These are phyloP conservation scores for Chironex yamaguchii DNA, from an alignment of 30 jellyfish, hydroid and myxozoan genomes.

Conservation along the genomic window DNA sequence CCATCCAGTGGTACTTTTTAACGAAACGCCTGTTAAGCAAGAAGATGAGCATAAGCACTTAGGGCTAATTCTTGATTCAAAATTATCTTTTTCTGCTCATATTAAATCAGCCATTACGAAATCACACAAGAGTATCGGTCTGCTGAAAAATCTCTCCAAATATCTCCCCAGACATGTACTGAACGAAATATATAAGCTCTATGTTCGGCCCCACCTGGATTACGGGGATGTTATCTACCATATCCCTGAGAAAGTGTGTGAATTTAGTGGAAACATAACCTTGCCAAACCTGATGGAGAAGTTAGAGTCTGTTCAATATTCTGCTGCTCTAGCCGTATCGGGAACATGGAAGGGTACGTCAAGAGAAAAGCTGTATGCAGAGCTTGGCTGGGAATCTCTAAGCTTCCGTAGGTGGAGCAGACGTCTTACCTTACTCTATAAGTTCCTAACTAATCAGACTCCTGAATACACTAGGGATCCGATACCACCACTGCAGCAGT, in stretches of 20 bases:
- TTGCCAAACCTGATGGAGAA: conserved; percentile 41
- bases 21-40: conserved; percentile 28
- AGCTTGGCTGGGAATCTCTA: conserved; percentile 74
- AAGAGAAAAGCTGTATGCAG: conserved; percentile 50
- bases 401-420: conserved; percentile 20
- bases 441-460: conserved; percentile 48
- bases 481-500: conserved; percentile 56
- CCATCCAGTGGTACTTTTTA: conserved; percentile 35
- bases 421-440: conserved; percentile 40
- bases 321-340: conserved; percentile 70
- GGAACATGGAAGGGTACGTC: conserved; percentile 75
- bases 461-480: conserved; percentile 57
- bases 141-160: conserved; percentile 77
- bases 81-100: conserved; percentile 46
- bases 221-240: conserved; percentile 70
- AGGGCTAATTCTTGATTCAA: conserved; percentile 40
- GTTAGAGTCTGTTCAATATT: conserved; percentile 64
- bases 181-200: conserved; percentile 53
- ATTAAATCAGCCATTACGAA: conserved; percentile 15
- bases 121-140: conserved; percentile 71
- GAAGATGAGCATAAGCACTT: conserved; percentile 25
- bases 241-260: conserved; percentile 53
- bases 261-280: conserved; percentile 23
- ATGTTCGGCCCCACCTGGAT: conserved; percentile 72
- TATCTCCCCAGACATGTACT: conserved; percentile 69